Conservation (phyloP, 2,113 vertebrate genomes). For the Tetrao urogallus region DNA sequence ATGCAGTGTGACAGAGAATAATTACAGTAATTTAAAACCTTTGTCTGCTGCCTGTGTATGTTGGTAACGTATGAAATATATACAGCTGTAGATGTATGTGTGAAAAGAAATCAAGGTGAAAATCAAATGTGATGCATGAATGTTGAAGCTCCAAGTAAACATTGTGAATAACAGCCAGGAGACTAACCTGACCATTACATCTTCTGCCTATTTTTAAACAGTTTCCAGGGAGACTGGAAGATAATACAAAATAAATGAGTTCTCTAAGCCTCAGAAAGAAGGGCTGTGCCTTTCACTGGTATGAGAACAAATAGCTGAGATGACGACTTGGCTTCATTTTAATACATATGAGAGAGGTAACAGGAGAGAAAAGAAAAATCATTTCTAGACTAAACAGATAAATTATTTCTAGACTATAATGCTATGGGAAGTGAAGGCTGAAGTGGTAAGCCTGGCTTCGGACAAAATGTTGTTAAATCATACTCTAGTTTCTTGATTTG, state of each 20-base stretch:
- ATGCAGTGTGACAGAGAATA: background rate
- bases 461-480: background rate
- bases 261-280: background rate
- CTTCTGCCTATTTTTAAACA: constrained; percentile 28
- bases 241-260: background rate
- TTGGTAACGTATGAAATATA: background rate
- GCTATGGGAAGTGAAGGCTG: background rate
- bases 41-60: background rate
- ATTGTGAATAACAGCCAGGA: background rate
- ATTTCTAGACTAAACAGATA: background rate
- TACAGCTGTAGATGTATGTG: background rate
- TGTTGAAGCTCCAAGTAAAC: background rate
- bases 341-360: background rate
- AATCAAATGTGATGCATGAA: background rate
- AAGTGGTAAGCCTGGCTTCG: background rate
- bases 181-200: background rate
- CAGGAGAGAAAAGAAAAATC: background rate
- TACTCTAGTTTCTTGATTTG: background rate
- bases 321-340: background rate
- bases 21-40: background rate
- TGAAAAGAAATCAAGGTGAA: background rate
- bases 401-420: background rate
- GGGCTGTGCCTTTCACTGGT: constrained; percentile 9
- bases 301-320: constrained; percentile 31
- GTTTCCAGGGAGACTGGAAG: constrained; percentile 24